These are phyloP conservation scores for Channa striata DNA, from an alignment of 2,797 vertebrate genomes.

Conservation along the genomic window DNA sequence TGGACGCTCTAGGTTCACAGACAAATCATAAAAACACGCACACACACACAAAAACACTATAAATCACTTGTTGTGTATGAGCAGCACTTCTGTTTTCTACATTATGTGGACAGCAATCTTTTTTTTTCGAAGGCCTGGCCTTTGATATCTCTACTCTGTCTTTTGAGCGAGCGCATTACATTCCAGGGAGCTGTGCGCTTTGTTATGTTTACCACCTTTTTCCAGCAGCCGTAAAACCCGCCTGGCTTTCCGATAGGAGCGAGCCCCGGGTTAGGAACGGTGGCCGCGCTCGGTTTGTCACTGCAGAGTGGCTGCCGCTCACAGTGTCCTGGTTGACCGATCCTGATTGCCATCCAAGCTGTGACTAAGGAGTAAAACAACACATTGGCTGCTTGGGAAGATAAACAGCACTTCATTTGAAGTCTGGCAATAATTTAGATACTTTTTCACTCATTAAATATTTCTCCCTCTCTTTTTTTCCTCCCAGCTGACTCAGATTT, in stretches of 20 bases:
- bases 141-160: conserved; percentile 78
- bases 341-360: conserved; percentile 75
- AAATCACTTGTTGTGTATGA: conserved; percentile 67
- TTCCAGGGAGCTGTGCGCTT: conserved; percentile 66
- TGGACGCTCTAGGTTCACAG: conserved; percentile 47
- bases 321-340: conserved; percentile 71
- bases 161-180: conserved; percentile 74
- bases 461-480: conserved; percentile 13
- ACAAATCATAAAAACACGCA: conserved; percentile 18
- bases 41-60: conserved; percentile 32
- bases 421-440: conserved; percentile 75
- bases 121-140: conserved; percentile 45
- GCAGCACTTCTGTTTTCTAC: conserved; percentile 51
- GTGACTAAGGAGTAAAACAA: conserved; percentile 75
- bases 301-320: conserved; percentile 70
- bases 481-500: conserved; percentile 69
- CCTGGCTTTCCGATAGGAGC: conserved; percentile 76
- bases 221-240: conserved; percentile 76
- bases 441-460: conserved; percentile 67
- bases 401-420: conserved; percentile 80
- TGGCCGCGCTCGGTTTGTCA: conserved; percentile 67
- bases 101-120: conserved; percentile 57
- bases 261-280: conserved; percentile 69
- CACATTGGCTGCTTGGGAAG: conserved; percentile 67
- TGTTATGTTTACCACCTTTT: conserved; percentile 78